phyloP scores from a whole-genome alignment of 2,888 invertebrate genomes.

The Physocephala rufipes region DNA sequence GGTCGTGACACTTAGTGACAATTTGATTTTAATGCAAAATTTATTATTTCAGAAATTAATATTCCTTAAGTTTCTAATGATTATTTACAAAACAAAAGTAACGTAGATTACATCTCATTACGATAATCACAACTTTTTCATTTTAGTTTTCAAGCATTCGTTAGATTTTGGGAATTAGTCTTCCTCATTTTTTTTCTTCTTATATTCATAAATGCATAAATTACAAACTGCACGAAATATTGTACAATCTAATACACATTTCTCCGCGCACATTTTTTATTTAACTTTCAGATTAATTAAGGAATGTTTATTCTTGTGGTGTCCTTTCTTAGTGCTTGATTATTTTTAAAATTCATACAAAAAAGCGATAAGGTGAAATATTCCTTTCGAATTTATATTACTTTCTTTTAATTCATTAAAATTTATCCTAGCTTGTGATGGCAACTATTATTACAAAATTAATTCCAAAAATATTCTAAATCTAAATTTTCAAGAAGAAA shows the following conservation, averaged over 20 bases:
- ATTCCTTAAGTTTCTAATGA: not conserved
- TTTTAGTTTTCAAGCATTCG: constrained; percentile 15
- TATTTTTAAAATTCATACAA: constrained; percentile 27
- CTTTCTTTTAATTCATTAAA: constrained; percentile 13
- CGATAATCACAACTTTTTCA: constrained; percentile 35
- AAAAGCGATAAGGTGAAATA: constrained; percentile 35
- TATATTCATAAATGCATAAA: too few relatives aligned
- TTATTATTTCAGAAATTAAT: not conserved
- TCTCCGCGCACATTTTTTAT: too few relatives aligned
- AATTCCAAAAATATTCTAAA: constrained; percentile 39
- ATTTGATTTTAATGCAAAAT: not conserved
- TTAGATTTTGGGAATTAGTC: too few relatives aligned
- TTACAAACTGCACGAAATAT: too few relatives aligned
- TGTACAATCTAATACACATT: too few relatives aligned
- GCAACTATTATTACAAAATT: constrained; percentile 4
- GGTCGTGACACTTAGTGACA: too few relatives aligned
- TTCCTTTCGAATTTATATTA: constrained; percentile 24
- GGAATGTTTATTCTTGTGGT: constrained; percentile 27
- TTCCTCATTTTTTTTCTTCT: too few relatives aligned
- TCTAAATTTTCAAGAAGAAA: constrained; percentile 27
- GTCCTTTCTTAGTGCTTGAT: not conserved
- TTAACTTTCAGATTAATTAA: constrained; percentile 16
- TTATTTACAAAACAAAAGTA: constrained; percentile 26
- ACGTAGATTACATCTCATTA: constrained; percentile 16
- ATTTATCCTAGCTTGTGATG: not conserved